Conservation (phyloP, 2,888 invertebrate species). For the Kryphioiulus occultus region DNA sequence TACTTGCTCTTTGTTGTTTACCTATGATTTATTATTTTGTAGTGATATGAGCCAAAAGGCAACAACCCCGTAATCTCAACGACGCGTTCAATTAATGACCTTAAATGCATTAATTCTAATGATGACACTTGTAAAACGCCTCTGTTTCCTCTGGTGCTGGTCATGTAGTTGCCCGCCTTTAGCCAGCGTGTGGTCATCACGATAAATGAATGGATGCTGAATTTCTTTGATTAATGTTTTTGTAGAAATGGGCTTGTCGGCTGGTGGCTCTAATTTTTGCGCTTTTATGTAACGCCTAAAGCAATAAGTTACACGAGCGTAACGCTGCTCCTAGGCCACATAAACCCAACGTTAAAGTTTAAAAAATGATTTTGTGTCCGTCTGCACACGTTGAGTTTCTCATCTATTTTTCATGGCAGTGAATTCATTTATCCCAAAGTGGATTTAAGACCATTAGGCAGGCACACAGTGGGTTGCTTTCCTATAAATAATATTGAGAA, state of each 20-base stretch:
- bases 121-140: neutral
- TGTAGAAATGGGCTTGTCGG: neutral
- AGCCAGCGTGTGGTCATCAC: constrained; percentile 24
- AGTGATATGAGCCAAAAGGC: neutral
- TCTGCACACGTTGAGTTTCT: neutral
- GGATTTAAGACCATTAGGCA: constrained; percentile 32
- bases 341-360: neutral
- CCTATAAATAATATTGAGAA: constrained; percentile 21
- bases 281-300: constrained; percentile 14
- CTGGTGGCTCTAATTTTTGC: neutral
- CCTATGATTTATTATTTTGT: neutral
- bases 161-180: neutral
- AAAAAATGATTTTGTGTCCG: neutral
- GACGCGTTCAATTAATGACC: neutral
- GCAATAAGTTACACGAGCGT: neutral
- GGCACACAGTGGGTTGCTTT: constrained; percentile 11
- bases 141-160: neutral
- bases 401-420: neutral
- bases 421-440: constrained; percentile 17
- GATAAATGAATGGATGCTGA: neutral
- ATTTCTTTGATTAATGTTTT: constrained; percentile 39
- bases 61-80: neutral
- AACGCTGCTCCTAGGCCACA: neutral
- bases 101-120: neutral
- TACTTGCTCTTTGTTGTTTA: neutral